These are phyloP conservation scores for Gila orcuttii DNA, from an alignment of 2,113 vertebrate species.

Conservation along the genomic window DNA sequence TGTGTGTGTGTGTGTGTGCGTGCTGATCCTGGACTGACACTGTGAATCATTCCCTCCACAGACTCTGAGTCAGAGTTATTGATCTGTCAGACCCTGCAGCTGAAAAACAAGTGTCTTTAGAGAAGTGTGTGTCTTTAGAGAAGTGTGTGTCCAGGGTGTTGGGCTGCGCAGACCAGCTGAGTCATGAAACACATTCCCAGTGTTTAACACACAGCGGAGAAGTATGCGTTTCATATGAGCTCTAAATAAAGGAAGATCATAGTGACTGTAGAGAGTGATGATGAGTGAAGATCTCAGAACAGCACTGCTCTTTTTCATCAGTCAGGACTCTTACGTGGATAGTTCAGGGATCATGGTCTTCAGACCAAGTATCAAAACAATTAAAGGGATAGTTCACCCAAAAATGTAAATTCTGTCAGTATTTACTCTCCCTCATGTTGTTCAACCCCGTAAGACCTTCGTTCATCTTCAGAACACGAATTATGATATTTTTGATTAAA, in stretches of 20 bases:
- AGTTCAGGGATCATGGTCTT: too few species aligned
- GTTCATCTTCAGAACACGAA: too few species aligned
- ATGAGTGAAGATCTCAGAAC: neutral
- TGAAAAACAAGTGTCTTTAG: slow-evolving; percentile 57
- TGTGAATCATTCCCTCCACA: slow-evolving; percentile 66
- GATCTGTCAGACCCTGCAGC: slow-evolving; percentile 60
- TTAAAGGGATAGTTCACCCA: too few species aligned
- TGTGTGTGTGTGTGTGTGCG: too few species aligned
- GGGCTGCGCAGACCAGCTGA: slow-evolving; percentile 40
- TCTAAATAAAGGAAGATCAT: neutral
- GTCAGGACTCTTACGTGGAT: neutral
- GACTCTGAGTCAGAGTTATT: slow-evolving; percentile 58
- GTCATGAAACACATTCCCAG: slow-evolving; percentile 34
- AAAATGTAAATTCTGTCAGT: too few species aligned
- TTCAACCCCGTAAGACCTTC: too few species aligned
- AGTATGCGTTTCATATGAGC: neutral
- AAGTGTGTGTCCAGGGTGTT: neutral
- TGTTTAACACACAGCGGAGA: neutral
- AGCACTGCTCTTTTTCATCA: neutral
- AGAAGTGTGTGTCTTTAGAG: neutral
- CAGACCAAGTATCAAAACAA: too few species aligned
- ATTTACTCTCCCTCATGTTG: too few species aligned
- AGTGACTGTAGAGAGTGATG: neutral
- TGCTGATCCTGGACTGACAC: neutral
- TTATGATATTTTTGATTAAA: too few species aligned